These are phyloP conservation scores for Sebastes kiyomatsui DNA, from an alignment of 2,797 vertebrate genomes.

Conservation along the genomic window DNA sequence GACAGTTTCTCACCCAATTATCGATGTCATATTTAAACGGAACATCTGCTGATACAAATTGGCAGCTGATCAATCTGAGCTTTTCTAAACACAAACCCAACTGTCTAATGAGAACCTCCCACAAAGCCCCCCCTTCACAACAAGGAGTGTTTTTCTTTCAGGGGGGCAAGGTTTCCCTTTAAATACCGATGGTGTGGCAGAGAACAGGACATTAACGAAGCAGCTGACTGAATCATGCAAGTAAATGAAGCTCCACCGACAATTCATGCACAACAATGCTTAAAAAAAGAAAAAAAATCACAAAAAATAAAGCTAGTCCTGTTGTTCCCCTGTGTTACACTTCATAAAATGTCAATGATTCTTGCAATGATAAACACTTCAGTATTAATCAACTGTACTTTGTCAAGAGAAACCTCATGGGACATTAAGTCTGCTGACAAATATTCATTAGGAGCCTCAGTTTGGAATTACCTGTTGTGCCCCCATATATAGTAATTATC, in stretches of 20 bases:
- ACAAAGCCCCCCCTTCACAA: constrained; percentile 44
- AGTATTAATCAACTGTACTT: constrained; percentile 52
- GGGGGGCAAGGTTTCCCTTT: constrained; percentile 30
- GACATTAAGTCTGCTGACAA: constrained; percentile 57
- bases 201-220: constrained; percentile 7
- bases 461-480: constrained; percentile 36
- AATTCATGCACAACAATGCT: constrained; percentile 8
- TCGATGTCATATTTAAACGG: constrained; percentile 55
- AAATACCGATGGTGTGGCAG: constrained; percentile 18
- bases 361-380: constrained; percentile 8
- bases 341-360: constrained; percentile 13
- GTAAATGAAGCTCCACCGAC: constrained; percentile 1
- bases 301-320: constrained; percentile 11
- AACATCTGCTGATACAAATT: constrained; percentile 70
- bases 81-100: constrained; percentile 54
- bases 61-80: constrained; percentile 68
- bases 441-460: constrained; percentile 61
- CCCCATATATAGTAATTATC: constrained; percentile 51
- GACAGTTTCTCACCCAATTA: constrained; percentile 65
- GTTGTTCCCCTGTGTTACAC: not conserved
- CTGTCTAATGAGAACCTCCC: constrained; percentile 60
- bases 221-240: constrained; percentile 8
- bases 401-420: constrained; percentile 34
- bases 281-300: not conserved
- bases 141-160: constrained; percentile 22